Conservation (phyloP, 2,113 vertebrate species). For the Atrichornis clamosus region DNA sequence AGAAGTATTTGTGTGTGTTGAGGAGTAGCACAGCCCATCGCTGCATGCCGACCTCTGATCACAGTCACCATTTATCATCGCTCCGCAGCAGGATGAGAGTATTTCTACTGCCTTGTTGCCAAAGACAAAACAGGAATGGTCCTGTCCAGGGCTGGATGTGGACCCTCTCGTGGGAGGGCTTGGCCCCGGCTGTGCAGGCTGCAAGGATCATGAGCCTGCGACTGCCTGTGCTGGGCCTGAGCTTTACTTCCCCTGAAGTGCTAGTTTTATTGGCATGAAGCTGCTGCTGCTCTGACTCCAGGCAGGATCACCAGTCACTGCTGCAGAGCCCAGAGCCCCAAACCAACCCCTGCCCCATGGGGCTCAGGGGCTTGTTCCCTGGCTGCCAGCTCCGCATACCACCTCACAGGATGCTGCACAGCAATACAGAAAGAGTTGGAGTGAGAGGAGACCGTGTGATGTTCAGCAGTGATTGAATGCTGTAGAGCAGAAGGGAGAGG, state of each 20-base stretch:
- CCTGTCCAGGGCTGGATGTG: neutral
- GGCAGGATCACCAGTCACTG: neutral
- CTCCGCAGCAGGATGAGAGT: neutral
- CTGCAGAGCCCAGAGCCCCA: neutral
- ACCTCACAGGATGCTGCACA: neutral
- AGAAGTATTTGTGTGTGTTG: neutral
- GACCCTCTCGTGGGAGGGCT: neutral
- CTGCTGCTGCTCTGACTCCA: neutral
- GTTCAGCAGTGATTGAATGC: neutral
- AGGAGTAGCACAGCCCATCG: neutral
- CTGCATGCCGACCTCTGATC: constrained; percentile 17
- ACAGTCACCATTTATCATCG: neutral
- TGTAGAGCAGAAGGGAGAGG: neutral
- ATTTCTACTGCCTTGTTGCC: constrained; percentile 7
- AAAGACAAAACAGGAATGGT: constrained; percentile 2
- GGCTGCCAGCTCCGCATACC: neutral
- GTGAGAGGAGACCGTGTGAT: neutral
- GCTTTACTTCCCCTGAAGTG: neutral
- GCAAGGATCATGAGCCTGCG: neutral
- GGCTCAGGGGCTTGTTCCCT: too few species aligned
- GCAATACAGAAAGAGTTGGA: rapidly evolving
- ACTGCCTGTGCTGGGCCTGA: neutral
- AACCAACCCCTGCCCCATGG: neutral
- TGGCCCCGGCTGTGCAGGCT: neutral
- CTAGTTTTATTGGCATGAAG: rapidly evolving